These are phyloP conservation scores for Odontothrips loti DNA, from an alignment of 2,888 invertebrate genomes.

Conservation along the genomic window DNA sequence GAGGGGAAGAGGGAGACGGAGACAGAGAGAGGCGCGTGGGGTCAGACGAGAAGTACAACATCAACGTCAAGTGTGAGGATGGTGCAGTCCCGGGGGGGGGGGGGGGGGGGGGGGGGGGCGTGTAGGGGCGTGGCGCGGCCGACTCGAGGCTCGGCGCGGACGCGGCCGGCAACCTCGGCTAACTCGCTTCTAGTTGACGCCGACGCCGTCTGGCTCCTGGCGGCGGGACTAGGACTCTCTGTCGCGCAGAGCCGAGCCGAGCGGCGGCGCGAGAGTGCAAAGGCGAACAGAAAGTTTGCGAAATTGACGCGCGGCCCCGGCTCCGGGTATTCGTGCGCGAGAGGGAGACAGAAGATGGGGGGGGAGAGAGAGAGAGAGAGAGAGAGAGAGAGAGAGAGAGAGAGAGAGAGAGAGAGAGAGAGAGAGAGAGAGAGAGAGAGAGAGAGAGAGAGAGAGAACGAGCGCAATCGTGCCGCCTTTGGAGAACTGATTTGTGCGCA, in stretches of 20 bases:
- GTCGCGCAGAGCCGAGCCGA: too few relatives aligned
- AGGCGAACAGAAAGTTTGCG: slow-evolving; percentile 7
- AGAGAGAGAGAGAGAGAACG: slow-evolving; percentile 32
- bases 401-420: slow-evolving; percentile 33
- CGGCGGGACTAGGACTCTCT: too few relatives aligned
- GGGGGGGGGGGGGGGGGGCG: background rate
- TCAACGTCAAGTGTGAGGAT: background rate
- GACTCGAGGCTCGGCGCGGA: too few relatives aligned
- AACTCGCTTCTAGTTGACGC: too few relatives aligned
- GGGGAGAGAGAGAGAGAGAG: slow-evolving; percentile 33
- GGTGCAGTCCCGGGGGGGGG: background rate
- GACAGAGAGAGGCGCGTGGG: background rate
- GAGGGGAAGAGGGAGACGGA: slow-evolving; percentile 24
- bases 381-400: slow-evolving; percentile 32
- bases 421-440: slow-evolving; percentile 30
- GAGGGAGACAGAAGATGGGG: slow-evolving; percentile 28
- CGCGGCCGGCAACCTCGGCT: too few relatives aligned
- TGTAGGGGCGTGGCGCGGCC: too few relatives aligned
- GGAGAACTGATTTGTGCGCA: slow-evolving; percentile 28
- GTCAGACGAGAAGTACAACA: slow-evolving; percentile 1
- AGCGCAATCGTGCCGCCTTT: slow-evolving; percentile 26
- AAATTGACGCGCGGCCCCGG: background rate
- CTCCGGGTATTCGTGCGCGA: background rate
- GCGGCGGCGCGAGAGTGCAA: background rate
- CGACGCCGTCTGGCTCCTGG: too few relatives aligned